phyloP scores from a whole-genome alignment of 1,140 invertebrate genomes.

The Danaus plexippus region DNA sequence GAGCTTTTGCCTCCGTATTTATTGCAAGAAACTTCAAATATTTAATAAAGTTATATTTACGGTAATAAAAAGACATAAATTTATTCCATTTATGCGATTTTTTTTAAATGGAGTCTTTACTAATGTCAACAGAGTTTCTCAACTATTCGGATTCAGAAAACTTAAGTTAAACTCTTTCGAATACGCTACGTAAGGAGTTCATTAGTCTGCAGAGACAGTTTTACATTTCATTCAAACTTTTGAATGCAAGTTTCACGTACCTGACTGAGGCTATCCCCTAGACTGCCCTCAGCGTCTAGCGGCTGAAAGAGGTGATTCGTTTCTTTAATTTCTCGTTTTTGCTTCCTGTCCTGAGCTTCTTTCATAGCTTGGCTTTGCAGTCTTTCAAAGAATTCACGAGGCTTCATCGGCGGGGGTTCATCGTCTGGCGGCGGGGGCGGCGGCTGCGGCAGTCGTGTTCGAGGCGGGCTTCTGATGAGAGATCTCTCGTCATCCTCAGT shows the following conservation, averaged over 20 bases:
- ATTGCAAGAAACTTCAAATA: too few species aligned
- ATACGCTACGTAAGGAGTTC: conserved; percentile 22
- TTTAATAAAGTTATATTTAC: not conserved
- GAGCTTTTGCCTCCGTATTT: too few species aligned
- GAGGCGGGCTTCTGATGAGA: conserved; percentile 54
- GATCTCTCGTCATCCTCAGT: conserved; percentile 69
- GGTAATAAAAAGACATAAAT: conserved; percentile 23
- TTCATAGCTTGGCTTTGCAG: conserved; percentile 61
- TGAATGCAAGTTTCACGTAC: conserved; percentile 26
- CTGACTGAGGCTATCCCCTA: conserved; percentile 63
- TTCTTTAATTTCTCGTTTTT: conserved; percentile 48
- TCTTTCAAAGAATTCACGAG: conserved; percentile 60
- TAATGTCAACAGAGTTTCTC: too few species aligned
- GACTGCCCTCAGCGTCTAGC: conserved; percentile 51
- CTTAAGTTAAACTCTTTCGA: too few species aligned
- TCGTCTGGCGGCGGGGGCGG: conserved; percentile 60
- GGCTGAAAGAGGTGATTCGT: conserved; percentile 42
- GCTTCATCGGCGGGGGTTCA: conserved; percentile 59
- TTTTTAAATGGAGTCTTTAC: too few species aligned
- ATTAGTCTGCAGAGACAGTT: conserved; percentile 36
- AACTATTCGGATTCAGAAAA: too few species aligned
- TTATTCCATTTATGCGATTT: too few species aligned
- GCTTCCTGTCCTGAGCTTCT: conserved; percentile 47
- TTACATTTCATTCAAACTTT: conserved; percentile 24
- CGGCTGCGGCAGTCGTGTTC: conserved; percentile 48